Base-by-base conservation (phyloP, 1,140 invertebrate genomes). In the Hormaphis cornu region DNA sequence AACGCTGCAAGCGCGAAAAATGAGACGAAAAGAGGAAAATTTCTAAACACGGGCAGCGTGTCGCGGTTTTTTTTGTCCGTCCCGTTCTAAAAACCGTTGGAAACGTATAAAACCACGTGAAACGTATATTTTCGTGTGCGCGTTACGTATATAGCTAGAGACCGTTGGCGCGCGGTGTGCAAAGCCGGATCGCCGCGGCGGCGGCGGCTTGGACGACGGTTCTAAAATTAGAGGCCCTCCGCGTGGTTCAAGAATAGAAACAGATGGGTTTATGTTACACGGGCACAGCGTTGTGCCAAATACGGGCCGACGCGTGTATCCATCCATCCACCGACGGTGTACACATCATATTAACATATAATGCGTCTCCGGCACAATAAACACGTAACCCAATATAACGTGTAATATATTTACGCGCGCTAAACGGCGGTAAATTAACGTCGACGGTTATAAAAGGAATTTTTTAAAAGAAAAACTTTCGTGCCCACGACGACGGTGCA, bases 211-310 rank as follows among this genome's bases (percentile, higher is more conserved):
- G 14, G n/a, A 1, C 12, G 12, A 33, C n/a, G n/a, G n/a, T 66
- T 46, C 61, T 66, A 66, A 66, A 66, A 66, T 66, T 66, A 66
- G 61, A 63, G 24, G 61, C 42, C 42, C 42, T 20, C 26, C 44
- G 26, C 42, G 14, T 22, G 10, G 61, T 48, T 66, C 7, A 46
- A 66, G 61, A 66, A 66, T 66, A 66, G 61, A 66, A n/a, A 48
- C 28, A 35, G 26, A n/a, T n/a, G 40, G 46, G 40, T 66, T 48
- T 66, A 50, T 66, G 28, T 66, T 66, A 66, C 61, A 37, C 35
- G 12, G 54, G 12, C 54, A 58, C 54, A 56, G 12, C 54, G 14
- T n/a, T 66, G 61, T 66, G 61, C 61, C 61, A 66, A 66, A 66
- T 66, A 66, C 44, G 61, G 61, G 35, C 26, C 20, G 26, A 24